These are phyloP conservation scores for Lagorchestes hirsutus DNA, from an alignment of 2,797 vertebrate species.

Conservation along the genomic window DNA sequence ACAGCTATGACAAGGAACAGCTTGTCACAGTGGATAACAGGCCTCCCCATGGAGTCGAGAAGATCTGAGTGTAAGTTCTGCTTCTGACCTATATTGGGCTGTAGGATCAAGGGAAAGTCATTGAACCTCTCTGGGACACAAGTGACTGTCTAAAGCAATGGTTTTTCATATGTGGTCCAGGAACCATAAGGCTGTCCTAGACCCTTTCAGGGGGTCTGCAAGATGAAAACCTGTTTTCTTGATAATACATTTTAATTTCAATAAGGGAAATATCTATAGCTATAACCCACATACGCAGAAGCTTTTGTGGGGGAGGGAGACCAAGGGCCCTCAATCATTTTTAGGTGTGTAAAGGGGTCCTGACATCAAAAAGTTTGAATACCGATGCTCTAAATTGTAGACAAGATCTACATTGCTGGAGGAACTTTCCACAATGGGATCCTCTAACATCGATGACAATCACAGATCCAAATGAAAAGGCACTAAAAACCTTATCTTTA, in stretches of 20 bases:
- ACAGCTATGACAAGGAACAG: neutral
- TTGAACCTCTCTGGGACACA: neutral
- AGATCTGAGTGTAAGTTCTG: neutral
- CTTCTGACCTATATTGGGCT: neutral
- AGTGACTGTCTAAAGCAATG: neutral
- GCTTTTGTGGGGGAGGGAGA: neutral
- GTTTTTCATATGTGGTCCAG: neutral
- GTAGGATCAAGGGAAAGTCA: neutral
- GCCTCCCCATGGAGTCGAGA: neutral
- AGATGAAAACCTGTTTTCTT: neutral
- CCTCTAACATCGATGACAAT: neutral
- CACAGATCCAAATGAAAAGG: neutral
- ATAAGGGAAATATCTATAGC: neutral
- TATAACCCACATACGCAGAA: neutral
- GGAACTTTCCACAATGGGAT: neutral
- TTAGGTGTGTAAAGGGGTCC: neutral
- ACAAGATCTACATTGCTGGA: neutral
- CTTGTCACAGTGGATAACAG: neutral
- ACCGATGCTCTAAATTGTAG: neutral
- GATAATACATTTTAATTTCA: neutral
- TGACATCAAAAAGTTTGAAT: neutral
- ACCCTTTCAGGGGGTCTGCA: neutral
- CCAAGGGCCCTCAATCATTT: neutral
- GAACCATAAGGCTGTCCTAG: neutral
- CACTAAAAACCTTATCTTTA: neutral